phyloP scores from a whole-genome alignment of 2,888 invertebrate genomes.

The Schrankia costaestrigalis region DNA sequence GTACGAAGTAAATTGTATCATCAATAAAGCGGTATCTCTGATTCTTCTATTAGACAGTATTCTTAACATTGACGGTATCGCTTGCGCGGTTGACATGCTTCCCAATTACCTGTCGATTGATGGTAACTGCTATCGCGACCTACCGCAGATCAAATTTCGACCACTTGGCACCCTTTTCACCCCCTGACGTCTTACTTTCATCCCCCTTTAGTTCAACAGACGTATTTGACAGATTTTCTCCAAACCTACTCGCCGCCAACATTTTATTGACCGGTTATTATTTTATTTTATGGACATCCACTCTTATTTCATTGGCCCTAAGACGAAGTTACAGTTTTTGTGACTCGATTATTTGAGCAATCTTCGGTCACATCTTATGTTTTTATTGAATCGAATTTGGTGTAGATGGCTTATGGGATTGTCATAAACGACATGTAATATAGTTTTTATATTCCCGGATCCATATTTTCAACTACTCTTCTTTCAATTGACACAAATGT shows the following conservation, averaged over 20 bases:
- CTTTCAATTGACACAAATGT: neutral
- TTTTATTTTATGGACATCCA: constrained; percentile 77
- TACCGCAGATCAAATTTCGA: constrained; percentile 71
- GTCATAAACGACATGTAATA: constrained; percentile 52
- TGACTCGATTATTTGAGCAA: constrained; percentile 68
- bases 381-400: constrained; percentile 67
- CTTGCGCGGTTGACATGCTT: constrained; percentile 58
- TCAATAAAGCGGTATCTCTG: neutral
- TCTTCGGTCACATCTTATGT: constrained; percentile 59
- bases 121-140: constrained; percentile 57
- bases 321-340: constrained; percentile 70
- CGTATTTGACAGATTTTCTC: constrained; percentile 73
- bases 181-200: constrained; percentile 49
- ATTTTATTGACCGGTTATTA: constrained; percentile 79
- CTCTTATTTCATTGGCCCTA: constrained; percentile 75
- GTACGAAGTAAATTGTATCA: constrained; percentile 1
- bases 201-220: constrained; percentile 44
- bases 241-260: constrained; percentile 49
- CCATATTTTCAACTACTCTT: no score
- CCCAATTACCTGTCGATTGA: constrained; percentile 74
- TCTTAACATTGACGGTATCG: constrained; percentile 48
- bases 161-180: constrained; percentile 59
- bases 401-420: constrained; percentile 52
- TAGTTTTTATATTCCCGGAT: constrained; percentile 37
- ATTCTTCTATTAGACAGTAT: constrained; percentile 20